Conservation (phyloP, 2,113 vertebrate species). For the Paralichthys olivaceus region DNA sequence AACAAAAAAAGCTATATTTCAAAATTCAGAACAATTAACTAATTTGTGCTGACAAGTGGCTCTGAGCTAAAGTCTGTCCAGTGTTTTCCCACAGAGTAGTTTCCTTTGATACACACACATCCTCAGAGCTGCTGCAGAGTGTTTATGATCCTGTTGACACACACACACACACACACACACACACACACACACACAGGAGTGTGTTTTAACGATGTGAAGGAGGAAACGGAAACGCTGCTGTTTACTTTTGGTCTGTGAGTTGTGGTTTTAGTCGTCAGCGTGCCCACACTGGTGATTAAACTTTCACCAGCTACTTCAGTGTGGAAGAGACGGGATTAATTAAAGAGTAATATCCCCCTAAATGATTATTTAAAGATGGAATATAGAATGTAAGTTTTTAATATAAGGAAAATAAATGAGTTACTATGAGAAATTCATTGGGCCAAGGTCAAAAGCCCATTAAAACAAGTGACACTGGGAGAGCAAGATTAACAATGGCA, state of each 20-base stretch:
- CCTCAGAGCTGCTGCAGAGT: neutral
- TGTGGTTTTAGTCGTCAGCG: neutral
- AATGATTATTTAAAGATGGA: too few relatives aligned
- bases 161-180: slow-evolving; percentile 26
- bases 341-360: too few relatives aligned
- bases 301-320: slow-evolving; percentile 13
- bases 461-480: too few relatives aligned
- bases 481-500: too few relatives aligned
- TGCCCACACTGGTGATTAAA: slow-evolving; percentile 10
- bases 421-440: too few relatives aligned
- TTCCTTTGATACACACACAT: slow-evolving; percentile 38
- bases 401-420: too few relatives aligned
- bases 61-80: slow-evolving; percentile 10
- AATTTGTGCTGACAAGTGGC: slow-evolving; percentile 41
- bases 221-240: neutral
- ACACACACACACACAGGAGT: neutral
- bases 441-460: too few relatives aligned
- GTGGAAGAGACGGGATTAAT: neutral
- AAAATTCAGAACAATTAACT: slow-evolving; percentile 40
- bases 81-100: slow-evolving; percentile 21
- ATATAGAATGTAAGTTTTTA: too few relatives aligned
- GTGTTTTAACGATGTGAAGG: slow-evolving; percentile 15
- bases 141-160: slow-evolving; percentile 13
- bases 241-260: slow-evolving; percentile 12
- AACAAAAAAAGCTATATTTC: slow-evolving; percentile 19